Conservation (phyloP, 2,797 vertebrate species). For the Rallus crepitans region DNA sequence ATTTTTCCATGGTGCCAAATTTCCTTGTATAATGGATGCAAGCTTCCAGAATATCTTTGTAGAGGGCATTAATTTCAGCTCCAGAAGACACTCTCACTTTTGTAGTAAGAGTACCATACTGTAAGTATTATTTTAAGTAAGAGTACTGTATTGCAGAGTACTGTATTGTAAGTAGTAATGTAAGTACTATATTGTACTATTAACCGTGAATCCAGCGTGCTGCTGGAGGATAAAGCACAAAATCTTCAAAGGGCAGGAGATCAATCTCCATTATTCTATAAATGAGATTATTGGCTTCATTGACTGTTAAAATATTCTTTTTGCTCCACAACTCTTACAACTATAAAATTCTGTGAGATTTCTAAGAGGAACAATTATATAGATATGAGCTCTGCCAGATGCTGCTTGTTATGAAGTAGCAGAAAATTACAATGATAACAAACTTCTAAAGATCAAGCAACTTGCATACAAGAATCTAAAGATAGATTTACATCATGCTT, state of each 20-base stretch:
- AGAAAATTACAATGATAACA: background rate
- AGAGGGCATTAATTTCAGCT: background rate
- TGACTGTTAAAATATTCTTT: background rate
- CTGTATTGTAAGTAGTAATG: background rate
- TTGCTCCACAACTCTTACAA: background rate
- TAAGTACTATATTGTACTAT: background rate
- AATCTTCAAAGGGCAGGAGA: background rate
- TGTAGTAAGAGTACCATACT: background rate
- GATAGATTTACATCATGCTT: background rate
- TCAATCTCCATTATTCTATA: background rate
- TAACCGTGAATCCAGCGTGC: background rate
- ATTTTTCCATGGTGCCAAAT: background rate
- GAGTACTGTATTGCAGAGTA: too few species aligned
- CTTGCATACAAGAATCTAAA: background rate
- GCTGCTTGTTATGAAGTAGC: background rate
- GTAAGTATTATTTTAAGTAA: background rate
- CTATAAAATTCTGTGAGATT: background rate
- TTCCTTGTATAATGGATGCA: background rate
- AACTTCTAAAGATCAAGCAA: background rate
- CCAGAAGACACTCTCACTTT: background rate
- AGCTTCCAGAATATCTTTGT: background rate
- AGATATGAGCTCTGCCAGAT: background rate
- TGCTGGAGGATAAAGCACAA: background rate
- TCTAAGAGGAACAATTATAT: background rate
- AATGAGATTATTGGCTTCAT: background rate